A percentile compares a stretch with the other conserved stretches of the same genome.
phyloP scores from a whole-genome alignment of 35 echinoderm and acorn worm species.

The Nesometra sesokonis region DNA sequence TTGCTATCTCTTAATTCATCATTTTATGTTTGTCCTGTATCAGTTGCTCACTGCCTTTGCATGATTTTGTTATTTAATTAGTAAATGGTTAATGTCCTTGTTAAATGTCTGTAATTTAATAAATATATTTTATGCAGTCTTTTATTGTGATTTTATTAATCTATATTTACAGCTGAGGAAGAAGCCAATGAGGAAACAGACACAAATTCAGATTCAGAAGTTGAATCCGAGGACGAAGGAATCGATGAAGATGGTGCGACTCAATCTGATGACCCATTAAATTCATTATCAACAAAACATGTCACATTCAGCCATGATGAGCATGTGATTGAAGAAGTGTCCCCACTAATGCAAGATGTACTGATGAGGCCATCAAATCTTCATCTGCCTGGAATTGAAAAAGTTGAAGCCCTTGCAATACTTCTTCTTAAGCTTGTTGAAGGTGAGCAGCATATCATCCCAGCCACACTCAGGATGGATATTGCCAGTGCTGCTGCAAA shows the following conservation, averaged over 20 bases:
- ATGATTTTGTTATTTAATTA: no score
- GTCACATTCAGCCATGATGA: slow-evolving; percentile 23
- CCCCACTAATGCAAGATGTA: slow-evolving; percentile 32
- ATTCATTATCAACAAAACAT: background rate
- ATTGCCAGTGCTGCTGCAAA: slow-evolving; percentile 10
- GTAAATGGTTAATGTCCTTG: no score
- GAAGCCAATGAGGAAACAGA: slow-evolving; percentile 17
- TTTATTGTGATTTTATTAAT: background rate
- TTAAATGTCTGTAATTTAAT: no score
- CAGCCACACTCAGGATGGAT: slow-evolving; percentile 1
- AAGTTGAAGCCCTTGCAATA: slow-evolving; percentile 28
- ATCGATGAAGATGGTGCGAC: slow-evolving; percentile 6
- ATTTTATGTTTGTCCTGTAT: no score
- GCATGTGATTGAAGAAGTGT: slow-evolving; percentile 19
- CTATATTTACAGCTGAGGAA: slow-evolving; percentile 32
- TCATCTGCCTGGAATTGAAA: slow-evolving; percentile 29
- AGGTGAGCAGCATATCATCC: slow-evolving; percentile 26
- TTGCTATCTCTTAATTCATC: no score
- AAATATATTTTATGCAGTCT: no score
- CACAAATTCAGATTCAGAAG: background rate
- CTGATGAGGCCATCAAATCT: slow-evolving; percentile 13
- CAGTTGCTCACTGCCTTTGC: no score
- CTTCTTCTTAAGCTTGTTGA: slow-evolving; percentile 18
- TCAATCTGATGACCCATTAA: slow-evolving; percentile 2
- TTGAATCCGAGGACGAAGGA: slow-evolving; percentile 9